These are phyloP conservation scores for Cylas formicarius DNA, from an alignment of 1,140 invertebrate genomes.

Conservation along the genomic window DNA sequence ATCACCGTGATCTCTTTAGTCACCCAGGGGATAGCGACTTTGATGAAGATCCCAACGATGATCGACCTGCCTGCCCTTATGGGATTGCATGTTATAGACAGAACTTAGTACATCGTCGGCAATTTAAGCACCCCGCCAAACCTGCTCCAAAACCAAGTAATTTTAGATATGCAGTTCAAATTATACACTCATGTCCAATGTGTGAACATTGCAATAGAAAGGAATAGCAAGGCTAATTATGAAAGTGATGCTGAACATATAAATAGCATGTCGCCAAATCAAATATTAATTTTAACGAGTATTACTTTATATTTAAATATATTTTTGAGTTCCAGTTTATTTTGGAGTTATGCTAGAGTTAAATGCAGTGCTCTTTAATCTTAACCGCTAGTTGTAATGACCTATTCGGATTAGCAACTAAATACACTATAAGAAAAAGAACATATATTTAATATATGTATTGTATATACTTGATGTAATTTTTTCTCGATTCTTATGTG, in stretches of 20 bases:
- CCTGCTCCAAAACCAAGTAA: conserved; percentile 18
- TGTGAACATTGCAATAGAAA: conserved; percentile 15
- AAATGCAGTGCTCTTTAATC: no score
- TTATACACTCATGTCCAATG: conserved; percentile 6
- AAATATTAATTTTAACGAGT: no score
- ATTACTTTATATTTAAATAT: conserved; percentile 7
- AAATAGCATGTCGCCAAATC: no score
- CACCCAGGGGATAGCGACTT: conserved; percentile 51
- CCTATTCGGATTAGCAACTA: no score
- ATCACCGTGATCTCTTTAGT: conserved; percentile 42
- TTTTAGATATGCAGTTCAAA: conserved; percentile 10
- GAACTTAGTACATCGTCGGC: conserved; percentile 44
- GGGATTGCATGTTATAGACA: conserved; percentile 48
- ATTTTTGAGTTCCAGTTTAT: no score
- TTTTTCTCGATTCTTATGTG: no score
- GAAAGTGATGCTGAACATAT: conserved; percentile 16
- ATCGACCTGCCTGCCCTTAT: conserved; percentile 47
- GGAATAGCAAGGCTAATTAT: conserved; percentile 14
- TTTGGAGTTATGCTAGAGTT: no score
- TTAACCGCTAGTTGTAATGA: no score
- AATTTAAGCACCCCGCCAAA: conserved; percentile 44
- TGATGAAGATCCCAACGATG: conserved; percentile 38
- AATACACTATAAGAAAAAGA: no score
- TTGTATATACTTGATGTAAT: no score
- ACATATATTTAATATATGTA: no score